phyloP scores from a whole-genome alignment of 2,888 invertebrate species.

The Furcula furcula region DNA sequence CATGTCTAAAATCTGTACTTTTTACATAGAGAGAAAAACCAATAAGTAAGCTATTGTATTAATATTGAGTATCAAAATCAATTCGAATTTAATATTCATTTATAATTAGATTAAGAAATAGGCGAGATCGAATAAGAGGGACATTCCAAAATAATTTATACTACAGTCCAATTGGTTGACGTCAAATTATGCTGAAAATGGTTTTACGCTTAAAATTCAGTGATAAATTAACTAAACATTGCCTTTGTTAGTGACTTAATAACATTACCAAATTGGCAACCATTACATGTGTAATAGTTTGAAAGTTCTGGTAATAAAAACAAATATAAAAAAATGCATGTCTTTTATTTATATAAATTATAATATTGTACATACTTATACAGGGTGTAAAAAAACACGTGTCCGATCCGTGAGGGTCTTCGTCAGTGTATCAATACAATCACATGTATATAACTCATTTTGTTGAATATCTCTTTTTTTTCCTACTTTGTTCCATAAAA shows the following conservation, averaged over 20 bases:
- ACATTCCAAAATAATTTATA: too few species aligned
- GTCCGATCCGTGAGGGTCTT: too few species aligned
- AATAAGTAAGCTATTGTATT: background rate
- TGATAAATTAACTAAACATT: conserved; percentile 24
- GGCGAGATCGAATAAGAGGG: background rate
- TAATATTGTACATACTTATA: too few species aligned
- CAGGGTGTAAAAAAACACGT: too few species aligned
- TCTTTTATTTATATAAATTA: conserved; percentile 7
- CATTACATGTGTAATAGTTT: conserved; percentile 46
- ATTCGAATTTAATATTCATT: background rate
- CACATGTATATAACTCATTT: too few species aligned
- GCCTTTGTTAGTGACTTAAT: conserved; percentile 30
- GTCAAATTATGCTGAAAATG: background rate
- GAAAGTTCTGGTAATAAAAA: conserved; percentile 48
- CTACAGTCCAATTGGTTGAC: too few species aligned
- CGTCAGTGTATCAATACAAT: too few species aligned
- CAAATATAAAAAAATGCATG: background rate
- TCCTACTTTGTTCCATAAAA: too few species aligned
- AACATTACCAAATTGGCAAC: conserved; percentile 32
- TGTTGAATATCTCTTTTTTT: too few species aligned
- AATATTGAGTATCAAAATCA: background rate
- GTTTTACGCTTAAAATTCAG: conserved; percentile 11
- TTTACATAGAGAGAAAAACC: conserved; percentile 1
- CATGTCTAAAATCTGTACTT: conserved; percentile 1
- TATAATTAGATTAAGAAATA: background rate